Conservation (phyloP, 2,888 invertebrate species). For the Limnephilus lunatus region DNA sequence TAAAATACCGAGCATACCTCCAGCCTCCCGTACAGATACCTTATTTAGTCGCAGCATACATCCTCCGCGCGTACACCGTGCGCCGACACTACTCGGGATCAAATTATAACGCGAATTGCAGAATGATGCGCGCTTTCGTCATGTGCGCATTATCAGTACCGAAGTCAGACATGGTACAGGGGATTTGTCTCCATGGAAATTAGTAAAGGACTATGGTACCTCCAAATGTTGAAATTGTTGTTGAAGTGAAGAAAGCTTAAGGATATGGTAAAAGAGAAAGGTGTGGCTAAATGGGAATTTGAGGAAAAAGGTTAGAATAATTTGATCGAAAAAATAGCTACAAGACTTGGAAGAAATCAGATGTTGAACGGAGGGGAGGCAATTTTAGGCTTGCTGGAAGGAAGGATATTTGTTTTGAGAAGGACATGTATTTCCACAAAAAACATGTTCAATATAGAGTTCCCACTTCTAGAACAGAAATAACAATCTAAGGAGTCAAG, state of each 20-base stretch:
- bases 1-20: slow-evolving; percentile 29
- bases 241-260: too few species aligned
- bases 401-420: too few species aligned
- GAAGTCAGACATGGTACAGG: background rate
- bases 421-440: too few species aligned
- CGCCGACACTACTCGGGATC: slow-evolving; percentile 13
- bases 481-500: too few species aligned
- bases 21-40: slow-evolving; percentile 3
- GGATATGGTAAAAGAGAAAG: background rate
- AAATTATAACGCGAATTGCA: slow-evolving; percentile 3
- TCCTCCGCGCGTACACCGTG: slow-evolving; percentile 10
- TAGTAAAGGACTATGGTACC: background rate
- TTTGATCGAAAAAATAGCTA: background rate
- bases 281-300: background rate
- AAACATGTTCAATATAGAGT: too few species aligned
- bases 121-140: background rate
- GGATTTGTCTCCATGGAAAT: background rate
- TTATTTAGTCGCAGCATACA: slow-evolving; percentile 12
- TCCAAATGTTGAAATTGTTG: background rate
- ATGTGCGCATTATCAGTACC: background rate
- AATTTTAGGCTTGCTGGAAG: too few species aligned
- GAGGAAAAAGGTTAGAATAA: background rate
- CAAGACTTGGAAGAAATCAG: too few species aligned
- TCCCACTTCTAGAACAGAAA: too few species aligned
- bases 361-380: too few species aligned